Evolutionary conservation across 1,140 invertebrate species (phyloP).

Genomic region (Nymphalis io): DNA sequence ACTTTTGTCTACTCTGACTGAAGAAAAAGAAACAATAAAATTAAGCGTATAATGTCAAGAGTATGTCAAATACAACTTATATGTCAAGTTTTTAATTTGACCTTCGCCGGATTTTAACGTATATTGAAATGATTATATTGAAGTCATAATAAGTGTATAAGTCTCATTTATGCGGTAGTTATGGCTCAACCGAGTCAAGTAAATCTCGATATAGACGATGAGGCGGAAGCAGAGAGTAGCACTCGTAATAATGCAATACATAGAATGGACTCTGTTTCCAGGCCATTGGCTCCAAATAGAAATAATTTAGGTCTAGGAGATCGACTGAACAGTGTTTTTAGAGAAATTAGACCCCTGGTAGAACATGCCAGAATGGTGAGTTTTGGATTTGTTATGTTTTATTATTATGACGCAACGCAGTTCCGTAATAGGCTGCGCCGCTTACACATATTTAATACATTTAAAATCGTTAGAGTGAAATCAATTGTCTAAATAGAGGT

Average conservation of each 20-base stretch:
- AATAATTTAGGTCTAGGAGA: constrained; percentile 69
- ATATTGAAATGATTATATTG: constrained; percentile 34
- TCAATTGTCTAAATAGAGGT: too few species aligned
- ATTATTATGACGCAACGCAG: constrained; percentile 31
- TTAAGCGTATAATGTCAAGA: not conserved
- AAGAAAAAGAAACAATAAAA: not conserved
- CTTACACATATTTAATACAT: not conserved
- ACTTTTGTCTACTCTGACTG: too few species aligned
- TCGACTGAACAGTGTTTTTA: constrained; percentile 70
- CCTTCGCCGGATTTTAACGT: constrained; percentile 42
- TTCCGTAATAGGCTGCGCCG: not conserved
- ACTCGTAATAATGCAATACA: constrained; percentile 57
- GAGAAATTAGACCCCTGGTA: constrained; percentile 72
- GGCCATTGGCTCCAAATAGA: constrained; percentile 54
- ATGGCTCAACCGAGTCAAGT: constrained; percentile 74
- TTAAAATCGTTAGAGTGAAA: not conserved
- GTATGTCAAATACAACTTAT: constrained; percentile 22
- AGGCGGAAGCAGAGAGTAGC: constrained; percentile 51
- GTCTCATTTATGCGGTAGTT: constrained; percentile 8
- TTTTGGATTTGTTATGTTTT: constrained; percentile 15
- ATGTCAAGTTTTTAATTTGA: constrained; percentile 39
- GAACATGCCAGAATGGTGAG: constrained; percentile 75
- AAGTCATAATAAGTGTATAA: constrained; percentile 19
- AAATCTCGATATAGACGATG: constrained; percentile 68
- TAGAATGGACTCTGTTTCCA: constrained; percentile 63